phyloP scores from a whole-genome alignment of 2,113 vertebrate species.

The Pagrus major region DNA sequence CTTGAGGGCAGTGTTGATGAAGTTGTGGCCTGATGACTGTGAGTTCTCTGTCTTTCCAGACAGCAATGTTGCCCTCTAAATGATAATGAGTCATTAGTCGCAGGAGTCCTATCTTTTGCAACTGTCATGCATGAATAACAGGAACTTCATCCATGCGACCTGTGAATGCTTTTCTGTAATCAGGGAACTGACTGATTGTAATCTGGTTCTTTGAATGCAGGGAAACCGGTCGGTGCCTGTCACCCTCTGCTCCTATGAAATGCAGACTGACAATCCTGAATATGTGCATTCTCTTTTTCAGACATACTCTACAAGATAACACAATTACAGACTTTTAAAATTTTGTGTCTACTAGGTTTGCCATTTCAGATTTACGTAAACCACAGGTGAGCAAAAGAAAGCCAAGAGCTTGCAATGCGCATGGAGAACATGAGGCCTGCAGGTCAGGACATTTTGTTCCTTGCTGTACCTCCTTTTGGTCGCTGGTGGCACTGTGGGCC shows the following conservation, averaged over 20 bases:
- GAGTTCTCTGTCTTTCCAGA: not conserved
- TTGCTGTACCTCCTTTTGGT: not conserved
- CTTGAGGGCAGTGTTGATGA: constrained; percentile 41
- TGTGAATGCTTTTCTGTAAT: not conserved
- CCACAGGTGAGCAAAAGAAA: not conserved
- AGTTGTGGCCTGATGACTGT: not conserved
- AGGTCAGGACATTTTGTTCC: too few species aligned
- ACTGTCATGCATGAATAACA: not conserved
- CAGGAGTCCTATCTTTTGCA: not conserved
- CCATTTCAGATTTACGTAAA: not conserved
- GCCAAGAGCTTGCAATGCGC: not conserved
- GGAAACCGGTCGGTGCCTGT: not conserved
- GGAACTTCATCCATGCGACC: not conserved
- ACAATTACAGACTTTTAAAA: too few species aligned
- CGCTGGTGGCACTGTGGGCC: constrained; percentile 52
- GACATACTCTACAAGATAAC: not conserved
- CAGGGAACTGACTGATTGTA: not conserved
- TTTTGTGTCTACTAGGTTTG: not conserved
- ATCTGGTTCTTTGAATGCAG: constrained; percentile 10
- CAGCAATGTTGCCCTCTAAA: not conserved
- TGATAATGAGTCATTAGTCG: not conserved
- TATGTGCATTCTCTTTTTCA: not conserved
- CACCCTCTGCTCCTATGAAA: not conserved
- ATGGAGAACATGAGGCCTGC: not conserved
- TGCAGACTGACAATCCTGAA: not conserved